These are phyloP conservation scores for Vulpes vulpes DNA, from an alignment of 2,113 vertebrate genomes.

Conservation along the genomic window DNA sequence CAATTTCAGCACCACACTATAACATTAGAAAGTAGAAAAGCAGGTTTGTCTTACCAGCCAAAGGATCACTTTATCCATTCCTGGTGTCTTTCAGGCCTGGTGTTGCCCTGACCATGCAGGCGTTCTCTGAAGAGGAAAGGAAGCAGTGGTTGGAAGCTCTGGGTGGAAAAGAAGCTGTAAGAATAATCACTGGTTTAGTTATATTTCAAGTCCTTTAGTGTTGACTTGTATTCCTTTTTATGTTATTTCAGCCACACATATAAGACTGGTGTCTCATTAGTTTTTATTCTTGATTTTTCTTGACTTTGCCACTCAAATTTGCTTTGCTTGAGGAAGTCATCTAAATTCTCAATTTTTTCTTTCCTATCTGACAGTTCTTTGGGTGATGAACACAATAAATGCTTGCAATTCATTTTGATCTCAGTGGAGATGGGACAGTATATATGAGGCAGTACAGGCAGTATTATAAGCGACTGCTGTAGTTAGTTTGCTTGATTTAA, in stretches of 20 bases:
- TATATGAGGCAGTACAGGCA: background rate
- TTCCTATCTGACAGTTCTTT: background rate
- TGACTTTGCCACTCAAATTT: background rate
- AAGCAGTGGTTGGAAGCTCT: constrained; percentile 97
- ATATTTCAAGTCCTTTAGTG: background rate
- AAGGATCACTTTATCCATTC: background rate
- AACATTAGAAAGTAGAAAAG: background rate
- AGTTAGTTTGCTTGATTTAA: background rate
- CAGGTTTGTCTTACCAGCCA: fast-evolving
- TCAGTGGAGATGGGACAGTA: background rate
- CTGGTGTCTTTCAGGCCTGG: constrained; percentile 90
- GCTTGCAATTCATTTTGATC: background rate
- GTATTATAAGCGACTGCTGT: background rate
- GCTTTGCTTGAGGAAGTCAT: constrained; percentile 9
- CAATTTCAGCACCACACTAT: fast-evolving
- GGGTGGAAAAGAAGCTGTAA: constrained; percentile 98
- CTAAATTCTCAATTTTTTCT: background rate
- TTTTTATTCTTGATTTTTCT: constrained; percentile 19
- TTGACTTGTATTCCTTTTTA: background rate
- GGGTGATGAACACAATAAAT: background rate
- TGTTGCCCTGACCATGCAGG: constrained; percentile 94
- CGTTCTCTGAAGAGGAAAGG: constrained; percentile 96
- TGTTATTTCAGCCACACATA: background rate
- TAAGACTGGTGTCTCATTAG: background rate
- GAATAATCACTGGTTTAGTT: constrained; percentile 52